These are phyloP conservation scores for Plodia interpunctella DNA, from an alignment of 1,140 invertebrate species.

Conservation along the genomic window DNA sequence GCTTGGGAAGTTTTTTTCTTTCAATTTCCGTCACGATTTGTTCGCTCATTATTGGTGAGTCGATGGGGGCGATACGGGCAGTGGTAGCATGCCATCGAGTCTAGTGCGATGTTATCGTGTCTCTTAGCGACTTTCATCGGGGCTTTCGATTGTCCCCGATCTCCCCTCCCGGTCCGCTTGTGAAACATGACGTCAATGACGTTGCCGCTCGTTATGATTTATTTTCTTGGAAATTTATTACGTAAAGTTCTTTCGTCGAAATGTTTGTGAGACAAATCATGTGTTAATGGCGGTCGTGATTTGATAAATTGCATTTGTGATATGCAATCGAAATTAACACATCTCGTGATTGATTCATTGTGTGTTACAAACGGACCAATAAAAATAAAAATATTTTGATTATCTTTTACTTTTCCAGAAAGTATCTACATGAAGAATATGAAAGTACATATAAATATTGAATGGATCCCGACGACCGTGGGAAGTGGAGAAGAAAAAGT, in stretches of 20 bases:
- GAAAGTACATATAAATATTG: too few relatives aligned
- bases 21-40: conserved; percentile 76
- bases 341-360: too few relatives aligned
- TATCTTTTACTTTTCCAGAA: too few relatives aligned
- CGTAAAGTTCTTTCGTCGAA: conserved; percentile 19
- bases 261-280: conserved; percentile 33
- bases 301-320: conserved; percentile 20
- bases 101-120: conserved; percentile 62
- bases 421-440: too few relatives aligned
- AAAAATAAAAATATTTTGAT: too few relatives aligned
- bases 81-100: conserved; percentile 61
- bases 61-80: conserved; percentile 75
- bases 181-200: conserved; percentile 64
- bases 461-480: too few relatives aligned
- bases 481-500: too few relatives aligned
- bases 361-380: too few relatives aligned
- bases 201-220: conserved; percentile 56
- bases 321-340: neutral
- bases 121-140: conserved; percentile 71
- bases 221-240: conserved; percentile 50
- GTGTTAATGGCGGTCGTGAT: conserved; percentile 21
- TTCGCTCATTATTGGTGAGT: conserved; percentile 68
- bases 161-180: conserved; percentile 47
- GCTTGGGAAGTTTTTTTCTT: conserved; percentile 73
- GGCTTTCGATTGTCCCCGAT: conserved; percentile 53